phyloP scores from a whole-genome alignment of 2,797 vertebrate species.

The Anomalospiza imberbis region DNA sequence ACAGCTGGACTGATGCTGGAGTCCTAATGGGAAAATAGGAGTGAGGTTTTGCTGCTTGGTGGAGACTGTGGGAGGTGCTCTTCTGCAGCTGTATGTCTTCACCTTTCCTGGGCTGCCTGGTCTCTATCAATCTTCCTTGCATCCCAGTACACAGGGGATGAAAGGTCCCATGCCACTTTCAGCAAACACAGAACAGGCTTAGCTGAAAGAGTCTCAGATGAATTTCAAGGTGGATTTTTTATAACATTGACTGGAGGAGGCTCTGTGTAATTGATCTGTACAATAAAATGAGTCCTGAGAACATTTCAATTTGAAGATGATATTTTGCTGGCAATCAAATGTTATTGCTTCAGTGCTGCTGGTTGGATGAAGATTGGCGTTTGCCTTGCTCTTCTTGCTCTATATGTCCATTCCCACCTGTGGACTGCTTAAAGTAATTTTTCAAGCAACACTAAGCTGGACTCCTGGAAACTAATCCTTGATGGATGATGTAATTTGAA shows the following conservation, averaged over 20 bases:
- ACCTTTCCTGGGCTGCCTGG: background rate
- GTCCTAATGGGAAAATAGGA: background rate
- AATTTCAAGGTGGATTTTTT: background rate
- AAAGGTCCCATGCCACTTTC: background rate
- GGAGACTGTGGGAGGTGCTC: background rate
- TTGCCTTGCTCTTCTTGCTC: background rate
- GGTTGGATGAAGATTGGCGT: background rate
- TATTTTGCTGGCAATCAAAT: background rate
- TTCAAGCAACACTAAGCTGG: background rate
- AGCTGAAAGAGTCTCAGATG: background rate
- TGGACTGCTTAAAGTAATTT: background rate
- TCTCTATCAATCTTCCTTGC: background rate
- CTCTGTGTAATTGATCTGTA: background rate
- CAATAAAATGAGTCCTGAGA: background rate
- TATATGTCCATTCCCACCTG: background rate
- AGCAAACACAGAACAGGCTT: background rate
- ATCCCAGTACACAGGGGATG: background rate
- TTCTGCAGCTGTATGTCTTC: background rate
- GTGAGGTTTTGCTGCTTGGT: background rate
- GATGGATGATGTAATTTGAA: constrained; percentile 11
- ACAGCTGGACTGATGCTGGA: background rate
- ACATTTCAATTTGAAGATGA: background rate
- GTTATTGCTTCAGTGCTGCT: background rate
- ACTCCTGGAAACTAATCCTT: background rate
- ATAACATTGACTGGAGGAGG: background rate